Conservation (phyloP, 2,888 invertebrate genomes). For the Daptonema setosum region DNA sequence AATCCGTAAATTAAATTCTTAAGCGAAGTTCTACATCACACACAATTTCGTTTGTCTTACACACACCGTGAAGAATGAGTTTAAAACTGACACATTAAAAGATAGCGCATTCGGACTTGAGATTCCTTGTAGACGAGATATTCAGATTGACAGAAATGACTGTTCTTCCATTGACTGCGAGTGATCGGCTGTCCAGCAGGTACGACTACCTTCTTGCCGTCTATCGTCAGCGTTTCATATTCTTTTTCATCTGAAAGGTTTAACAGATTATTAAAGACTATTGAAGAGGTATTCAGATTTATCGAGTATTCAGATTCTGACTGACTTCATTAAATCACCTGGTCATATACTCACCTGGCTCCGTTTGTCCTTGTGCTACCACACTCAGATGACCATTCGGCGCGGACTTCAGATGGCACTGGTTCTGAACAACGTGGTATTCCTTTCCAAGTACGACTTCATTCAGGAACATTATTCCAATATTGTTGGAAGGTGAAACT, state of each 20-base stretch:
- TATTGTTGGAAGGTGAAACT: conserved; percentile 23
- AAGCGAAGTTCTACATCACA: too few relatives aligned
- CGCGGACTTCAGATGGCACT: conserved; percentile 23
- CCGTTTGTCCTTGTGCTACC: conserved; percentile 26
- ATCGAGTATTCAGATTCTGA: not conserved
- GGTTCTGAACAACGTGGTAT: conserved; percentile 22
- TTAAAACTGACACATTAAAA: too few relatives aligned
- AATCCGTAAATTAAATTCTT: too few relatives aligned
- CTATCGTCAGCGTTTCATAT: conserved; percentile 21
- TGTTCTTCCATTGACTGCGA: conserved; percentile 11
- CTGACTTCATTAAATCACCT: not conserved
- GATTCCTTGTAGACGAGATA: conserved; percentile 30
- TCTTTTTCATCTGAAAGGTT: conserved; percentile 23
- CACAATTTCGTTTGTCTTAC: too few relatives aligned
- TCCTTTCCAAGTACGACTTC: conserved; percentile 32
- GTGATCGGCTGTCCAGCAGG: conserved; percentile 27
- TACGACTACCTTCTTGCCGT: conserved; percentile 26
- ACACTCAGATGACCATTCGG: conserved; percentile 29
- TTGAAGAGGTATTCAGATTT: not conserved
- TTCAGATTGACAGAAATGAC: conserved; percentile 27
- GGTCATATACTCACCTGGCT: too few relatives aligned
- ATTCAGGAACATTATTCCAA: conserved; percentile 33
- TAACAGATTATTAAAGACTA: not conserved
- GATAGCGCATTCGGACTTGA: conserved; percentile 28
- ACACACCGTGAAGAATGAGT: too few relatives aligned